Conservation (phyloP, 2,113 vertebrate genomes). For the Microcebus griseorufus region DNA sequence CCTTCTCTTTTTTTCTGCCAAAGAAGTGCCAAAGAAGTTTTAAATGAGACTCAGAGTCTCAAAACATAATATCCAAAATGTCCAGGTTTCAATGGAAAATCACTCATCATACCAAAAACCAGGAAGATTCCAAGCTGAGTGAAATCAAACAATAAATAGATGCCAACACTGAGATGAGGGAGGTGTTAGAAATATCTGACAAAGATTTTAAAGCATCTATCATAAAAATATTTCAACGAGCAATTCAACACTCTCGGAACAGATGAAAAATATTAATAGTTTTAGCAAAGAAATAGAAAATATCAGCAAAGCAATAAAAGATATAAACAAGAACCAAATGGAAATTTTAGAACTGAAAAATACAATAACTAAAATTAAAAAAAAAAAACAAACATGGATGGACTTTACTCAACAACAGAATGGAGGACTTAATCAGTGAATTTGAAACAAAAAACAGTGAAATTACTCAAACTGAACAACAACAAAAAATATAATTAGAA, state of each 20-base stretch:
- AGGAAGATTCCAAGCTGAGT: background rate
- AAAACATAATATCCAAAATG: background rate
- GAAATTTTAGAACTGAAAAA: background rate
- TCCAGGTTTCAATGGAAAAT: background rate
- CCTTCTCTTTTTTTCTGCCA: background rate
- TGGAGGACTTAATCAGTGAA: background rate
- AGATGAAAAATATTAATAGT: background rate
- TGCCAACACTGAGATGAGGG: background rate
- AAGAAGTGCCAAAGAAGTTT: background rate
- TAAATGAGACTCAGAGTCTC: background rate
- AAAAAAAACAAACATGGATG: background rate
- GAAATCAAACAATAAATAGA: background rate
- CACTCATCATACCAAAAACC: background rate
- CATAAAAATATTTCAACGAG: background rate
- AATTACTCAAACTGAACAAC: background rate
- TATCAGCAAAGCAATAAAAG: background rate
- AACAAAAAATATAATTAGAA: background rate
- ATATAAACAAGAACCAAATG: background rate
- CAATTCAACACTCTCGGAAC: background rate
- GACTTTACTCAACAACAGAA: background rate
- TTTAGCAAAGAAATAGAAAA: background rate
- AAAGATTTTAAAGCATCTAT: background rate
- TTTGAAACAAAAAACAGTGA: background rate
- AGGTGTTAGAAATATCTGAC: background rate
- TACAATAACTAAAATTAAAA: background rate